Conservation (phyloP, 2,888 invertebrate genomes). For the Pantelozetes paolii region DNA sequence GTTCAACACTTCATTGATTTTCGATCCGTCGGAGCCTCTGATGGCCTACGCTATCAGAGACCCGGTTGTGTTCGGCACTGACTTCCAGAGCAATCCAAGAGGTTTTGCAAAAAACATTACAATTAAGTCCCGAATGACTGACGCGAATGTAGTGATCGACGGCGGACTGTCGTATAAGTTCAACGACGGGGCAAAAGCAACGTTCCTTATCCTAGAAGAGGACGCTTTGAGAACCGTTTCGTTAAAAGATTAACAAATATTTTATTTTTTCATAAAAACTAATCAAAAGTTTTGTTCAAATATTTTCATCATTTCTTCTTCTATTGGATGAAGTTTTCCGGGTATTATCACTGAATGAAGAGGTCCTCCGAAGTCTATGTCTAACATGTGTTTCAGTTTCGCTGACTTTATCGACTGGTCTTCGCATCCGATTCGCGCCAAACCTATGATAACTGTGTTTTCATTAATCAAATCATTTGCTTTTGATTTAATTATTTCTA, state of each 20-base stretch:
- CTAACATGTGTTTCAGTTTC: slow-evolving; percentile 68
- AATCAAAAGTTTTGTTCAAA: slow-evolving; percentile 46
- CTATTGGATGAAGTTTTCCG: slow-evolving; percentile 77
- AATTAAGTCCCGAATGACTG: slow-evolving; percentile 81
- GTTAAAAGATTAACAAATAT: slow-evolving; percentile 69
- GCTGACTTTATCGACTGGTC: slow-evolving; percentile 67
- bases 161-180: slow-evolving; percentile 90
- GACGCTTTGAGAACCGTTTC: slow-evolving; percentile 77
- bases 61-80: slow-evolving; percentile 57
- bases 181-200: slow-evolving; percentile 84
- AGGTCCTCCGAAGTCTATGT: slow-evolving; percentile 74
- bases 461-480: slow-evolving; percentile 48
- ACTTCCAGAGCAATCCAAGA: slow-evolving; percentile 59
- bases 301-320: slow-evolving; percentile 71
- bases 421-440: slow-evolving; percentile 83
- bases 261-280: slow-evolving; percentile 36
- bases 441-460: slow-evolving; percentile 71
- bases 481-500: slow-evolving; percentile 65
- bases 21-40: slow-evolving; percentile 61
- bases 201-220: slow-evolving; percentile 75
- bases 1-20: slow-evolving; percentile 58
- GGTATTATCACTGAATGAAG: slow-evolving; percentile 90
- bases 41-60: slow-evolving; percentile 91
- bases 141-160: slow-evolving; percentile 88
- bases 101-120: slow-evolving; percentile 69